Percentiles rank a stretch among this genome's conserved stretches.
Evolutionary conservation across 2,888 invertebrate species (phyloP).

Genomic region (Thyatira batis): DNA sequence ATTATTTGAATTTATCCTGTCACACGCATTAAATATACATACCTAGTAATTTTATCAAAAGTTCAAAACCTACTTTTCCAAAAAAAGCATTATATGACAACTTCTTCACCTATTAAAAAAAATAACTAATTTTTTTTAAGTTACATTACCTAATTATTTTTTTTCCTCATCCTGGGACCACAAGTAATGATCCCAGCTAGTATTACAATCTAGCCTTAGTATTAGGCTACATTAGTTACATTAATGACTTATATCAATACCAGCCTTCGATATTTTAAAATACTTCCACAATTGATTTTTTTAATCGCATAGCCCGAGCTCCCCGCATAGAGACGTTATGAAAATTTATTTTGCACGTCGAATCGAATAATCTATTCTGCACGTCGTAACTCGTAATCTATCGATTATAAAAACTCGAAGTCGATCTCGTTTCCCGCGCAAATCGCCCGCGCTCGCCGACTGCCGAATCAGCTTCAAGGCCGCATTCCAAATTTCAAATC

Average conservation of each 20-base stretch:
- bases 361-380: slow-evolving; percentile 35
- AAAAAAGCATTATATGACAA: not conserved
- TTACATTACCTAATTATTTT: too few relatives aligned
- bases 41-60: not conserved
- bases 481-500: slow-evolving; percentile 73
- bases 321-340: not conserved
- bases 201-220: too few relatives aligned
- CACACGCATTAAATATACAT: too few relatives aligned
- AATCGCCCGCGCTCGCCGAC: slow-evolving; percentile 55
- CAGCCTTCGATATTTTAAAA: not conserved
- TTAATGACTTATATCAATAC: not conserved
- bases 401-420: slow-evolving; percentile 59
- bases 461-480: slow-evolving; percentile 76
- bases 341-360: slow-evolving; percentile 42
- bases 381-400: slow-evolving; percentile 20
- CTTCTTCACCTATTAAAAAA: too few relatives aligned
- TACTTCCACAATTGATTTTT: not conserved
- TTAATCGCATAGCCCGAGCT: not conserved
- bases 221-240: too few relatives aligned
- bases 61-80: too few relatives aligned
- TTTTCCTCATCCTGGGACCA: too few relatives aligned
- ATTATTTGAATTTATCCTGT: slow-evolving; percentile 17
- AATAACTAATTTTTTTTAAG: too few relatives aligned
- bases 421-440: slow-evolving; percentile 63
- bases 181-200: too few relatives aligned